A percentile compares a stretch with the other conserved stretches of the same genome.
Conservation (phyloP, 2,113 vertebrate genomes). For the Columbina picui region DNA sequence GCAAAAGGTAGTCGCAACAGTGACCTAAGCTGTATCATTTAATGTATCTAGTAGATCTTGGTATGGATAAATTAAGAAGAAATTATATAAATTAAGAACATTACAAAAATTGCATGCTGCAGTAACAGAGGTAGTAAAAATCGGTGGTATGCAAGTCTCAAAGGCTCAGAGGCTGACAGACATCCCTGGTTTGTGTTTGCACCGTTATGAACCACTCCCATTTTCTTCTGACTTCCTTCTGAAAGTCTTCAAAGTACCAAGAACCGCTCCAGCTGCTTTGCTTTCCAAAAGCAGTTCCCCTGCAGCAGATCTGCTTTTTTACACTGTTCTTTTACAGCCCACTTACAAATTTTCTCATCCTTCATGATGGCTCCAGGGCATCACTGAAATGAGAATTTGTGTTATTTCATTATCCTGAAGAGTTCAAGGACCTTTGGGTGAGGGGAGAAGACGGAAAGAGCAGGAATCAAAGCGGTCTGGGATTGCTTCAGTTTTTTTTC, state of each 20-base stretch:
- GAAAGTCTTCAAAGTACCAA: background rate
- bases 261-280: background rate
- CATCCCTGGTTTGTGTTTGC: background rate
- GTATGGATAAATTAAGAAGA: background rate
- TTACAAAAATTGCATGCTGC: background rate
- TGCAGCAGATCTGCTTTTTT: background rate
- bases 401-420: background rate
- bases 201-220: background rate
- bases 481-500: background rate
- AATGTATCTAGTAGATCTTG: background rate
- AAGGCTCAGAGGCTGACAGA: background rate
- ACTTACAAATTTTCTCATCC: background rate
- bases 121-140: background rate
- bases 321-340: background rate
- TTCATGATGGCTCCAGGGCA: background rate
- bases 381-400: background rate
- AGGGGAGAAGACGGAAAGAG: background rate
- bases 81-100: background rate
- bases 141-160: background rate
- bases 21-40: background rate
- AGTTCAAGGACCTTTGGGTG: background rate
- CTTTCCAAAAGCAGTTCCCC: background rate
- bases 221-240: background rate
- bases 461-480: background rate
- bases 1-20: background rate